Evolutionary conservation across 2,113 vertebrate species (phyloP).

Genomic region (Cromileptes altivelis): DNA sequence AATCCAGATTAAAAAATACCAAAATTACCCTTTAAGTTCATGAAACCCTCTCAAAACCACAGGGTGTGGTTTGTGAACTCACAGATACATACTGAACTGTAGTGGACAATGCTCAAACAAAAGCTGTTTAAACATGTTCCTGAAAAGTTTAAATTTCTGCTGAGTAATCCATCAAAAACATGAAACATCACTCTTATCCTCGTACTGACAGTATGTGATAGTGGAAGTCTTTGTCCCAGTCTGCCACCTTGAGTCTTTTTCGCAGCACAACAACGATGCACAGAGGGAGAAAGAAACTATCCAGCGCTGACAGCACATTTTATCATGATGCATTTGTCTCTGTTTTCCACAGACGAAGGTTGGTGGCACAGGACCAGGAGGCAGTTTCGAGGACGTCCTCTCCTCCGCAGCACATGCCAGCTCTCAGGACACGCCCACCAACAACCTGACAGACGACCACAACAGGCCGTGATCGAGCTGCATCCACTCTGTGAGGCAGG

Average conservation of each 20-base stretch:
- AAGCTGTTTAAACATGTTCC: neutral
- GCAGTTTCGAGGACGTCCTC: slow-evolving; percentile 97
- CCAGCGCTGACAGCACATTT: neutral
- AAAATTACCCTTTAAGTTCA: neutral
- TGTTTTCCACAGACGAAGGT: slow-evolving; percentile 89
- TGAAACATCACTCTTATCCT: neutral
- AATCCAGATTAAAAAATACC: no score
- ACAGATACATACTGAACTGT: neutral
- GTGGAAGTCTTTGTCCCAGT: slow-evolving; percentile 1
- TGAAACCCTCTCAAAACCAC: neutral
- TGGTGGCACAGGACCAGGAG: slow-evolving; percentile 84
- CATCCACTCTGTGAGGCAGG: neutral
- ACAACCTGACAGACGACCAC: slow-evolving; percentile 78
- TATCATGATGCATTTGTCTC: neutral
- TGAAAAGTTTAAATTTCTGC: neutral
- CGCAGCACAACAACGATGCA: neutral
- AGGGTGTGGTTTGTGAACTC: neutral
- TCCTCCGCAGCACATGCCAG: slow-evolving; percentile 94
- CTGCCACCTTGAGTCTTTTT: slow-evolving; percentile 20
- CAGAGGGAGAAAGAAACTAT: neutral
- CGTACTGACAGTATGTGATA: neutral
- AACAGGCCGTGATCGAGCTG: slow-evolving; percentile 86
- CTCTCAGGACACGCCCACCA: slow-evolving; percentile 87
- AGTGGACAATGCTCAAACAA: neutral
- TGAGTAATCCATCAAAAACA: neutral